A percentile compares a stretch with the other conserved stretches of the same genome.
These are phyloP conservation scores for Stegodyphus dumicola DNA, from an alignment of 1,140 invertebrate species.

Conservation along the genomic window DNA sequence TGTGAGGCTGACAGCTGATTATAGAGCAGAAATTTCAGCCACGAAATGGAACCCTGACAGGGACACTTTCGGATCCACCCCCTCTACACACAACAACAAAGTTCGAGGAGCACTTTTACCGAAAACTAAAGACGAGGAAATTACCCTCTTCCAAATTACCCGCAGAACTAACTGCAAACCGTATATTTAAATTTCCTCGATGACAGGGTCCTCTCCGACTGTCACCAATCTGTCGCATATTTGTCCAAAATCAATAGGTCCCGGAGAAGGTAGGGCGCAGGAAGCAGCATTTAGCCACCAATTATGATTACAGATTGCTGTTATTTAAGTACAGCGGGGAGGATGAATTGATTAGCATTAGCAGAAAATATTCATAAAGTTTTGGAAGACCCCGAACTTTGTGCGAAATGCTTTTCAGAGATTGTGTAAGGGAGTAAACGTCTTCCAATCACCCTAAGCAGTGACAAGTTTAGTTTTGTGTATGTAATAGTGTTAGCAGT, in stretches of 20 bases:
- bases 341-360: background rate
- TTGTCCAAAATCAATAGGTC: constrained; percentile 21
- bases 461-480: too few relatives aligned
- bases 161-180: constrained; percentile 1
- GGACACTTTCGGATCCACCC: constrained; percentile 34
- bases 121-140: constrained; percentile 15
- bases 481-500: too few relatives aligned
- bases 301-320: constrained; percentile 36
- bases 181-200: constrained; percentile 14
- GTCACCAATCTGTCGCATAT: background rate
- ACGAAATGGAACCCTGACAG: constrained; percentile 45
- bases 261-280: constrained; percentile 8
- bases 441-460: too few relatives aligned
- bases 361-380: too few relatives aligned
- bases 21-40: constrained; percentile 52
- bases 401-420: too few relatives aligned
- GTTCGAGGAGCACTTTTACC: background rate
- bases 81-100: constrained; percentile 14
- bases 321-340: constrained; percentile 16
- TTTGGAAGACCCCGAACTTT: too few relatives aligned
- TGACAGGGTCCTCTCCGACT: background rate
- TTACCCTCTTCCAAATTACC: constrained; percentile 35
- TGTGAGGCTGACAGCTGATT: constrained; percentile 54
- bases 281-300: constrained; percentile 18
- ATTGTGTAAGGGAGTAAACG: too few relatives aligned